Evolutionary conservation across 2,888 invertebrate genomes (phyloP).

Genomic region (Dione vanillae): DNA sequence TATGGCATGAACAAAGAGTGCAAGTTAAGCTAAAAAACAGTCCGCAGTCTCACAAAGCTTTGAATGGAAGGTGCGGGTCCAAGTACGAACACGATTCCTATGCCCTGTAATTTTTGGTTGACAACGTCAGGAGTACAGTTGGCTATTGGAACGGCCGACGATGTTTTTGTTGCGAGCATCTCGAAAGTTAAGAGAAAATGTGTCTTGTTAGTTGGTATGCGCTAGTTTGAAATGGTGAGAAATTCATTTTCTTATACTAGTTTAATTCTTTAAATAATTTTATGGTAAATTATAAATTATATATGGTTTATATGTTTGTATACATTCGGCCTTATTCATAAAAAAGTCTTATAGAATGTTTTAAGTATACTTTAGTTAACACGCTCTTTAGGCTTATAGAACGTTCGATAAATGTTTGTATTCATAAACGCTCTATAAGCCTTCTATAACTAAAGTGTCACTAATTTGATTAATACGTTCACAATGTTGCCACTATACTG

Average conservation of each 20-base stretch:
- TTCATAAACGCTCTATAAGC: no score
- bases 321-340: neutral
- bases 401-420: no score
- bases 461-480: no score
- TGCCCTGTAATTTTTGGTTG: constrained; percentile 72
- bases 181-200: constrained; percentile 39
- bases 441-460: no score
- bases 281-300: no score
- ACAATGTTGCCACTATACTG: no score
- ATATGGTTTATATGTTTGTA: neutral
- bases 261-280: no score
- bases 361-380: no score
- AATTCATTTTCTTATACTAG: no score
- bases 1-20: constrained; percentile 62
- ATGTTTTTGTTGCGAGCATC: constrained; percentile 50
- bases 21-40: constrained; percentile 66
- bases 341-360: no score
- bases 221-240: no score
- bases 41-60: constrained; percentile 67
- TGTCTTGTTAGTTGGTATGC: neutral
- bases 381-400: no score
- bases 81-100: constrained; percentile 56
- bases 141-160: constrained; percentile 48
- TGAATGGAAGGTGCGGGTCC: constrained; percentile 61
- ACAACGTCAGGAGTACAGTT: constrained; percentile 53